Conservation (phyloP, 2,888 invertebrate genomes). For the Acanthosoma haemorrhoidale region DNA sequence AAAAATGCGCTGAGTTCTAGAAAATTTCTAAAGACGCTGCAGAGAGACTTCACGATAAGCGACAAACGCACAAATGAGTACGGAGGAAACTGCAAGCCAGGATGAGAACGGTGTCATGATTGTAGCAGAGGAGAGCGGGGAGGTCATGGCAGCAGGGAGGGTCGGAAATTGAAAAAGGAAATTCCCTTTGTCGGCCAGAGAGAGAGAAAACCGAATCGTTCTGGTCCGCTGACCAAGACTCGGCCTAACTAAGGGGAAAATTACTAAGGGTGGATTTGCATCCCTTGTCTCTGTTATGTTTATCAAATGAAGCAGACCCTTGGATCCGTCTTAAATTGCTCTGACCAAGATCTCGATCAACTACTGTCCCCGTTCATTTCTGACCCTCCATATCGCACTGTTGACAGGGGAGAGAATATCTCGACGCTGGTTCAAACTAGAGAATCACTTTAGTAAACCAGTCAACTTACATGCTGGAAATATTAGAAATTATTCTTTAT, state of each 20-base stretch:
- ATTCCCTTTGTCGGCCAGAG: constrained; percentile 49
- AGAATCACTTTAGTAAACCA: background rate
- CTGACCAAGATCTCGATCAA: background rate
- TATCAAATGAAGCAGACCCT: background rate
- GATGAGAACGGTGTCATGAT: background rate
- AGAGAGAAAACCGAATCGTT: constrained; percentile 48
- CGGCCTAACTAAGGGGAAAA: constrained; percentile 15
- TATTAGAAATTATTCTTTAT: too few species aligned
- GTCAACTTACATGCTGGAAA: too few species aligned
- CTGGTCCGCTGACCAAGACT: constrained; percentile 32
- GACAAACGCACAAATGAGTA: too few species aligned
- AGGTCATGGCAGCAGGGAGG: background rate
- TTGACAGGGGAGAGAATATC: background rate
- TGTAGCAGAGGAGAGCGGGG: constrained; percentile 33
- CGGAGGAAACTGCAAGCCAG: background rate
- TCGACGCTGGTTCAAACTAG: background rate
- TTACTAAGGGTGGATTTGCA: constrained; percentile 14
- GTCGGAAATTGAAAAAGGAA: constrained; percentile 51
- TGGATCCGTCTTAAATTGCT: constrained; percentile 12
- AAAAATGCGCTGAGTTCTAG: too few species aligned
- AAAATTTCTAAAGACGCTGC: too few species aligned
- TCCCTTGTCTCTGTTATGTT: constrained; percentile 5
- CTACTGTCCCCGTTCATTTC: background rate
- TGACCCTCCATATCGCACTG: background rate
- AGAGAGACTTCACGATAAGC: too few species aligned